A percentile compares a stretch with the other conserved stretches of the same genome.
Conservation (phyloP, 1,140 invertebrate genomes). For the Drosophila insularis region DNA sequence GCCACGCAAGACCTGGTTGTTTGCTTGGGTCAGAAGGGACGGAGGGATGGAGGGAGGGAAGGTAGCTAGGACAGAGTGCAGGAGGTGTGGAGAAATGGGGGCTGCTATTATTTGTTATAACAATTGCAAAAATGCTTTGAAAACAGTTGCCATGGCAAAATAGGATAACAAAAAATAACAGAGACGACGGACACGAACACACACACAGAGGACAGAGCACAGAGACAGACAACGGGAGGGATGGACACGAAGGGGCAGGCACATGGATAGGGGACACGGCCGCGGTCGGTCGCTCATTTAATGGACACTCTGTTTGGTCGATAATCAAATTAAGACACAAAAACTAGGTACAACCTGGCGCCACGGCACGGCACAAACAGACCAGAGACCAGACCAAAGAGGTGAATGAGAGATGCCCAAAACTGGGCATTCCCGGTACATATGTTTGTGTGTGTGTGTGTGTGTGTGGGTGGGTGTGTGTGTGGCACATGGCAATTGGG, state of each 20-base stretch:
- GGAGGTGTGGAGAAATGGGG: not conserved
- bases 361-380: slow-evolving; percentile 11
- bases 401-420: slow-evolving; percentile 38
- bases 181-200: slow-evolving; percentile 7
- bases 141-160: slow-evolving; percentile 70
- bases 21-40: slow-evolving; percentile 4
- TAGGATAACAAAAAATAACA: slow-evolving; percentile 42
- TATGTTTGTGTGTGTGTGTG: not conserved
- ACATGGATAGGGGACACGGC: slow-evolving; percentile 22
- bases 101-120: slow-evolving; percentile 77
- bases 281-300: slow-evolving; percentile 69
- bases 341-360: slow-evolving; percentile 24
- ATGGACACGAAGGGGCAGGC: not conserved
- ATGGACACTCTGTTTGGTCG: slow-evolving; percentile 81
- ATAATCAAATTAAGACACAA: slow-evolving; percentile 80
- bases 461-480: not conserved
- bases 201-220: not conserved
- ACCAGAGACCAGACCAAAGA: not conserved
- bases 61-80: not conserved
- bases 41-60: not conserved
- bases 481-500: too few relatives aligned
- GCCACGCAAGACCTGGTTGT: slow-evolving; percentile 27
- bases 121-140: slow-evolving; percentile 60
- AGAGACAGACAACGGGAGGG: not conserved
- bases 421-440: slow-evolving; percentile 21